These are phyloP conservation scores for Bombylius discolor DNA, from an alignment of 2,888 invertebrate species.

Conservation along the genomic window DNA sequence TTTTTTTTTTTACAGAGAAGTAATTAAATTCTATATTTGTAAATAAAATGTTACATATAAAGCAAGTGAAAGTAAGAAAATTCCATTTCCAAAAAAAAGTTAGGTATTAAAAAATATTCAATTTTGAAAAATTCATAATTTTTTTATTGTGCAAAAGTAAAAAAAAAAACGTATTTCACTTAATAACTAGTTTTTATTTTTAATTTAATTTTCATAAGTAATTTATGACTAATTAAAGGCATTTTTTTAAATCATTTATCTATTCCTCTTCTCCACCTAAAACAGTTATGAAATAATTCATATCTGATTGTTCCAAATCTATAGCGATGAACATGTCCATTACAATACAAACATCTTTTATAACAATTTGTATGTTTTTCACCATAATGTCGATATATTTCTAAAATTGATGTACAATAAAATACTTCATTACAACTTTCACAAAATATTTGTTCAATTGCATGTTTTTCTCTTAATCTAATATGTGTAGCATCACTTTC, in stretches of 20 bases:
- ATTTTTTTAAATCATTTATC: slow-evolving; percentile 11
- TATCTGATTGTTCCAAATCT: slow-evolving; percentile 11
- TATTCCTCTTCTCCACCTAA: slow-evolving; percentile 22
- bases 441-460: slow-evolving; percentile 21
- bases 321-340: slow-evolving; percentile 26
- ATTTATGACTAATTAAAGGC: not conserved
- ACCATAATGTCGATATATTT: slow-evolving; percentile 27
- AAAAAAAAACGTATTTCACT: too few species aligned
- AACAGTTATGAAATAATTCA: not conserved
- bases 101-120: too few species aligned
- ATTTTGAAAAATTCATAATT: too few species aligned
- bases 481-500: slow-evolving; percentile 31
- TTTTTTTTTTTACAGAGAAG: too few species aligned
- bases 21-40: too few species aligned
- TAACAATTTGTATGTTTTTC: slow-evolving; percentile 19
- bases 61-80: too few species aligned
- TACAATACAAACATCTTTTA: slow-evolving; percentile 27
- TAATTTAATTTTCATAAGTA: too few species aligned
- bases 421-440: slow-evolving; percentile 24
- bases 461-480: slow-evolving; percentile 23
- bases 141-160: too few species aligned
- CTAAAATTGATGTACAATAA: slow-evolving; percentile 19
- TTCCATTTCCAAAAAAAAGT: too few species aligned
- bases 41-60: too few species aligned
- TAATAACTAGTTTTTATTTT: too few species aligned